Evolutionary conservation across 1,140 invertebrate species (phyloP), one percentile per base, ranked within the genome.

Genomic region (Drosophila biarmipes): DNA sequence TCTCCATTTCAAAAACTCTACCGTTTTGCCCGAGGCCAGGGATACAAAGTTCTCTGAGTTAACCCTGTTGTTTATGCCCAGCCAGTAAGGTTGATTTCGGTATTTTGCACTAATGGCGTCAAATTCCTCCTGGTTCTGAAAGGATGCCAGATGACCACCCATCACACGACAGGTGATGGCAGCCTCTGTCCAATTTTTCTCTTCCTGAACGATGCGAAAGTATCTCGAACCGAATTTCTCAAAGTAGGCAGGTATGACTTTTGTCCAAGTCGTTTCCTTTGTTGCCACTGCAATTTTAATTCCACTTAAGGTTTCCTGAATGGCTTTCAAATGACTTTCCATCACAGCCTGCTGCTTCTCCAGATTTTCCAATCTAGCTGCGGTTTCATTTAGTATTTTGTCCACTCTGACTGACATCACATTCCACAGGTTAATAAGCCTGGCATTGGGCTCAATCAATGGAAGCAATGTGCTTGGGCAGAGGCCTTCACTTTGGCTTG

Each of bases 111-210:
- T 53, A 29, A 35, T 53, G 12, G 19, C 31, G 1, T 14, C 6
- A 21, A 53, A 35, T 14, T 24, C 51, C 10, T 53, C 8, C 15
- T 24, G 12, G 34, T 34, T 37, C 37, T 53, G 31, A 37, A 53
- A 35, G 8, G 34, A 24, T 14, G 34, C 31, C 2, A 37, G 8
- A 53, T 53, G 11, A 4, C 51, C 51, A n/a, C 51, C 19, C 19
- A 15, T 37, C 2, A 10, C 5, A 21, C 17, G 14, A n/a, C 31
- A 37, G 15, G 1, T 6, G 4, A 2, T 38, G 0, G 4, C 19
- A 12, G 34, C 52, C 24, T 6, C 7, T 12, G 8, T 12, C 19
- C 34, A 54, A 15, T 15, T 19, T 35, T 15, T 11, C 12, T 6
- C 14, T 2, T 5, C 5, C 21, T 54, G 1, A 3, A 35, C 14